Evolutionary conservation across 2,888 invertebrate species (phyloP), one percentile per base, ranked within the genome.

Genomic region (Mamestra brassicae): DNA sequence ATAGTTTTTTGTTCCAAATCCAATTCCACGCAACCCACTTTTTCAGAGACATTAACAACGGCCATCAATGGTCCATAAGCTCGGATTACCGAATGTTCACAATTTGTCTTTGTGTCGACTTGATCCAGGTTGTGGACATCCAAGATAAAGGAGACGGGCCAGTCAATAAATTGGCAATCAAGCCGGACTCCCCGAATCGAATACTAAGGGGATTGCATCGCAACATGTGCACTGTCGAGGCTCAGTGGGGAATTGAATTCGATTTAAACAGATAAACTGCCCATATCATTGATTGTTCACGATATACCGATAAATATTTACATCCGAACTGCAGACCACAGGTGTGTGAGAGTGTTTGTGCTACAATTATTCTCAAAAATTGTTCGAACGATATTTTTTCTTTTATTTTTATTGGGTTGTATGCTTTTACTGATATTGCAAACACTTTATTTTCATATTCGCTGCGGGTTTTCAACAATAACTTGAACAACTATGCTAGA

Each of bases 51-150:
- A 89, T 90, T 90, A 90, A 83, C 80, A 75, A 76, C 64, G 73
- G 63, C 78, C 86, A 88, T 90, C 89, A 88, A 85, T 87, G 81
- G 81, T 66, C 87, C 88, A 90, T 89, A 88, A 90, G 86, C 87
- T 83, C 77, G 88, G 91, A 90, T 91, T 91, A 91, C 87, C 68
- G 76, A 87, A 87, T 87, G 86, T 83, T 84, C 83, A 77, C 89
- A 88, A 92, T 91, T 91, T 91, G 89, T 92, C 90, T 91, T 88
- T 85, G 80, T 87, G 89, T 87, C 90, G 80, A 79, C 82, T 85
- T 89, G 89, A 89, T 87, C 84, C 79, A 78, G 76, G 76, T 79
- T 85, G 85, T 81, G 81, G 73, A 84, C 85, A 85, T 83, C 72
- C 67, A 81, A 88, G 90, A 90, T 90, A 90, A 89, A 88, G 87